Conservation (phyloP, 2,797 vertebrate genomes). For the Karalla daura region DNA sequence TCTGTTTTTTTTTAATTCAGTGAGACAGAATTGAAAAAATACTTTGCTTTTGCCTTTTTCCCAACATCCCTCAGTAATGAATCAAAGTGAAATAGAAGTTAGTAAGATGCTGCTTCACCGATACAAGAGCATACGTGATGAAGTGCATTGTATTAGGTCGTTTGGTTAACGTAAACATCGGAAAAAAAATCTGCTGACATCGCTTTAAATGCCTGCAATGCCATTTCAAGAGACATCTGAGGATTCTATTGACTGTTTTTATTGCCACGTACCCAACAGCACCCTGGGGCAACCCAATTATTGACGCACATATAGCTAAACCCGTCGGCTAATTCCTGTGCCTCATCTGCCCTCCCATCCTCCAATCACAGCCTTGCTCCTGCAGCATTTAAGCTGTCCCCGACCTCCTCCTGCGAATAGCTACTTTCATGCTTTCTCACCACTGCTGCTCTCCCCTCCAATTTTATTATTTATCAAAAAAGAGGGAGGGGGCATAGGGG, state of each 20-base stretch:
- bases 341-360: background rate
- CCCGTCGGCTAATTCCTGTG: conserved; percentile 6
- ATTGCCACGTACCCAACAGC: conserved; percentile 1
- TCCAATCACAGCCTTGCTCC: conserved; percentile 8
- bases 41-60: no score
- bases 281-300: conserved; percentile 18
- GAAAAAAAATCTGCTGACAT: background rate
- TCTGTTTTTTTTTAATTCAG: no score
- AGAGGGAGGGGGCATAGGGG: no score
- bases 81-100: background rate
- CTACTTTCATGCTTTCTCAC: conserved; percentile 1
- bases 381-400: conserved; percentile 22
- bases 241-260: conserved; percentile 19
- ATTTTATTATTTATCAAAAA: conserved; percentile 48
- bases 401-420: conserved; percentile 12
- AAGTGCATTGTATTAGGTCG: no score
- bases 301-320: conserved; percentile 18
- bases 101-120: background rate
- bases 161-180: no score
- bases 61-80: no score
- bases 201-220: background rate
- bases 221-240: conserved; percentile 7
- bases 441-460: conserved; percentile 5
- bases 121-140: no score
- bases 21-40: no score